These are phyloP conservation scores for Aspidiotus rigidus DNA, from an alignment of 2,888 invertebrate species.

Conservation along the genomic window DNA sequence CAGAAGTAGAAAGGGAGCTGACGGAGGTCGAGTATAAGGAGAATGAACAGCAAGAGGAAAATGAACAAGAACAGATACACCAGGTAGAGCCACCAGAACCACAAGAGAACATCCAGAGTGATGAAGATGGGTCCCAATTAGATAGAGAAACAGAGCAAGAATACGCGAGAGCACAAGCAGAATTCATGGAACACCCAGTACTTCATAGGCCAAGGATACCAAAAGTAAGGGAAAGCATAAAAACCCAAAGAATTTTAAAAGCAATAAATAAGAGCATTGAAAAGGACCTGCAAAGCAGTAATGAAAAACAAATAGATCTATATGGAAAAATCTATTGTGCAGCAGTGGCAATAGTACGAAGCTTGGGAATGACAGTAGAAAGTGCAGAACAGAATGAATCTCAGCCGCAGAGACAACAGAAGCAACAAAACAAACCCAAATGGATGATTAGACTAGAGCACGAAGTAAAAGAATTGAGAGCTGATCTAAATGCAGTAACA, in stretches of 20 bases:
- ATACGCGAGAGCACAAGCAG: not conserved
- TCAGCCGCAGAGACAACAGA: not conserved
- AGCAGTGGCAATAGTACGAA: not conserved
- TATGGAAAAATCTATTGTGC: conserved; percentile 4
- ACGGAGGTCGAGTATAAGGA: not conserved
- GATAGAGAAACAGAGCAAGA: not conserved
- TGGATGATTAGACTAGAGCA: not conserved
- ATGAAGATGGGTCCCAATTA: not conserved
- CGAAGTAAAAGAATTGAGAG: conserved; percentile 4
- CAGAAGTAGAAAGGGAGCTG: not conserved
- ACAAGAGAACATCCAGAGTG: not conserved
- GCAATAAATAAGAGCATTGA: not conserved
- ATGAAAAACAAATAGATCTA: not conserved
- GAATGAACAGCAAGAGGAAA: not conserved
- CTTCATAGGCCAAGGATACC: not conserved
- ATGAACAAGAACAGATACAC: not conserved
- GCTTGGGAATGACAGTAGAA: not conserved
- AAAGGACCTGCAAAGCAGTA: not conserved
- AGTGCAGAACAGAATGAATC: not conserved
- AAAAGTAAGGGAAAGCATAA: not conserved
- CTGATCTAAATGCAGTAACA: not conserved
- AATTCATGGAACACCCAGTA: not conserved
- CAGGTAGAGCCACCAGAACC: not conserved
- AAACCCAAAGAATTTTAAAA: not conserved
- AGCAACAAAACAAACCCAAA: not conserved